Evolutionary conservation across 2,888 invertebrate genomes (phyloP).

Genomic region (Dermolepida albohirtum): DNA sequence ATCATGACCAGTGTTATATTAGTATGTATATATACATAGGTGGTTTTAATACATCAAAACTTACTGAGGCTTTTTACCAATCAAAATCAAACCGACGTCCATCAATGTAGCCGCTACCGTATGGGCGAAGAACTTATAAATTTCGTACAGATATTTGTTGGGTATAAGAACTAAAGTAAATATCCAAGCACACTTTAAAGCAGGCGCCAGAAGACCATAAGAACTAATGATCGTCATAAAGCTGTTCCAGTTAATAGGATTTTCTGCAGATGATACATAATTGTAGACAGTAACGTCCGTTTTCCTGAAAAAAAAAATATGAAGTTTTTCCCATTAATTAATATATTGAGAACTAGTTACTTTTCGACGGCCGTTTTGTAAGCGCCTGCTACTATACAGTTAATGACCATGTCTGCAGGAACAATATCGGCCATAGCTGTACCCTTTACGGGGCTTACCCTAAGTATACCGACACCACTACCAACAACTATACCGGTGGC

Average conservation of each 20-base stretch:
- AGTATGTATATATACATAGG: too few species aligned
- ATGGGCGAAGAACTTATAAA: constrained; percentile 71
- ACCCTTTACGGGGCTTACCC: constrained; percentile 69
- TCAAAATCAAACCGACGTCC: constrained; percentile 68
- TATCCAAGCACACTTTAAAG: constrained; percentile 69
- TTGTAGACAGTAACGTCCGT: constrained; percentile 77
- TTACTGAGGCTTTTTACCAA: constrained; percentile 66
- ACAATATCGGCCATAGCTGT: constrained; percentile 73
- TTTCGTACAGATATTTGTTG: constrained; percentile 59
- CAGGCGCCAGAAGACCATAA: constrained; percentile 68
- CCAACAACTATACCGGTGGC: constrained; percentile 70
- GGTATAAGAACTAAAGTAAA: constrained; percentile 50
- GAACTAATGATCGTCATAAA: constrained; percentile 69
- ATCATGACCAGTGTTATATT: too few species aligned
- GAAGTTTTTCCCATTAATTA: constrained; percentile 39
- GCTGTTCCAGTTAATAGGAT: constrained; percentile 83
- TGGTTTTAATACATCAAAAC: too few species aligned
- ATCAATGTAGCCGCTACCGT: constrained; percentile 72
- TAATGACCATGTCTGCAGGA: constrained; percentile 83
- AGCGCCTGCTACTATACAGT: constrained; percentile 81
- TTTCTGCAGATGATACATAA: constrained; percentile 84
- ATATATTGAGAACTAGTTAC: constrained; percentile 1
- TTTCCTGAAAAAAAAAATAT: constrained; percentile 4
- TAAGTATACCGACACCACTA: constrained; percentile 71
- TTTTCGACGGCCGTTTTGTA: constrained; percentile 69